Evolutionary conservation across 2,888 invertebrate genomes (phyloP).

Genomic region (Sphaerophoria rueppellii): DNA sequence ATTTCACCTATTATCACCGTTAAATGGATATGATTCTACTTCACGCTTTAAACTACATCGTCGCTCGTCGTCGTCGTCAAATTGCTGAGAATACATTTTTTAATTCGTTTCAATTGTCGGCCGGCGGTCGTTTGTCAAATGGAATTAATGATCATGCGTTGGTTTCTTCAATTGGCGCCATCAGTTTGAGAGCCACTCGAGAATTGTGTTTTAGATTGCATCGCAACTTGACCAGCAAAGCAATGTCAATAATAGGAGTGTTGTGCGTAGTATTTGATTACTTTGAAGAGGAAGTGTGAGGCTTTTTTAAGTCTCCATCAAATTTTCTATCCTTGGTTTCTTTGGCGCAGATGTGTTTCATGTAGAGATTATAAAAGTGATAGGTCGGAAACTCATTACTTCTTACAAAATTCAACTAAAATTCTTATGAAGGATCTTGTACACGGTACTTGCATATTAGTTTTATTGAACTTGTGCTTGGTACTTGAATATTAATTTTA

Average conservation of each 20-base stretch:
- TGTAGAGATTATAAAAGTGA: no score
- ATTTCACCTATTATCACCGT: constrained; percentile 28
- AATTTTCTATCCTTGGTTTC: no score
- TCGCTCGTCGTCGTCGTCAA: constrained; percentile 16
- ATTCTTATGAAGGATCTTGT: no score
- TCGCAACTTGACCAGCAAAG: not conserved
- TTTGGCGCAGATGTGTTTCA: no score
- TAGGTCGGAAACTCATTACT: no score
- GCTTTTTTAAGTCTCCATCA: no score
- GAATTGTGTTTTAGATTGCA: not conserved
- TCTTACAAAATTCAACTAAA: no score
- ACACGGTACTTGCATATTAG: no score
- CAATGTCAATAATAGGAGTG: not conserved
- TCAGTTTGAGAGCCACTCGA: constrained; percentile 12
- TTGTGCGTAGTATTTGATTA: not conserved
- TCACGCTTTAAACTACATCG: constrained; percentile 10
- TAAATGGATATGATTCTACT: constrained; percentile 40
- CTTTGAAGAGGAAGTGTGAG: not conserved
- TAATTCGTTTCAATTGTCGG: constrained; percentile 63
- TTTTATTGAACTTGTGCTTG: no score
- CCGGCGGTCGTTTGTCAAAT: not conserved
- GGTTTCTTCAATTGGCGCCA: constrained; percentile 45
- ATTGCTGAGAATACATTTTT: not conserved
- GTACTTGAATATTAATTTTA: no score
- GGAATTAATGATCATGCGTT: constrained; percentile 41